These are phyloP conservation scores for Cheirogaleus major DNA, from an alignment of 2,797 vertebrate genomes.

Conservation along the genomic window DNA sequence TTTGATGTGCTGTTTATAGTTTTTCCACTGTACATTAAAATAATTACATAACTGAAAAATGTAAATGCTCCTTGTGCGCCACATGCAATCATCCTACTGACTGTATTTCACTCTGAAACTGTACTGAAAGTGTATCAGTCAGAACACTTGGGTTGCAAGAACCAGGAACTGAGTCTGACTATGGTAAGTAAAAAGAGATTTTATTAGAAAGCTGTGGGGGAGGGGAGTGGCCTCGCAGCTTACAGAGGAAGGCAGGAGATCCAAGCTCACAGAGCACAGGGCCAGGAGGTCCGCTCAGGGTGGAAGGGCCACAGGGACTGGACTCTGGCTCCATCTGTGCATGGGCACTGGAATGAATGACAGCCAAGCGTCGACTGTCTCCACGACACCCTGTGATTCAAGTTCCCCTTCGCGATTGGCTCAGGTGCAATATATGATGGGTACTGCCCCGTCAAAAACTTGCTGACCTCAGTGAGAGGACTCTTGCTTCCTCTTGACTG, in stretches of 20 bases:
- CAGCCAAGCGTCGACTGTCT: neutral
- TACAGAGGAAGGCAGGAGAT: neutral
- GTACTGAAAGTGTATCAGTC: neutral
- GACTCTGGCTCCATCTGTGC: neutral
- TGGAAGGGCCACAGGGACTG: neutral
- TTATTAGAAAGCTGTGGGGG: neutral
- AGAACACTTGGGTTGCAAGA: neutral
- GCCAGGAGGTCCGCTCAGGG: neutral
- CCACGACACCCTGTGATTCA: neutral
- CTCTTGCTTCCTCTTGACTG: neutral
- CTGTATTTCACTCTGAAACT: neutral
- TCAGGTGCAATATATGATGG: neutral
- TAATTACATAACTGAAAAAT: conserved; percentile 47
- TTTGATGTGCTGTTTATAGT: conserved; percentile 37
- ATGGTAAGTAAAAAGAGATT: neutral
- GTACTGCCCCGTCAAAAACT: neutral
- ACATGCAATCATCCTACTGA: neutral
- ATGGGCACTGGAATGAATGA: neutral
- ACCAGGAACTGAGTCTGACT: neutral
- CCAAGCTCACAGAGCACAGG: neutral
- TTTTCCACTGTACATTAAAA: conserved; percentile 10
- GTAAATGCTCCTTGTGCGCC: neutral
- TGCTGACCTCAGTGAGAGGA: neutral
- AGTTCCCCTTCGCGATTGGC: neutral
- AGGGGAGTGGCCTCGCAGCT: neutral